Evolutionary conservation across 2,888 invertebrate species (phyloP), one percentile per base, ranked within the genome.

Genomic region (Willowsia nigromaculata): DNA sequence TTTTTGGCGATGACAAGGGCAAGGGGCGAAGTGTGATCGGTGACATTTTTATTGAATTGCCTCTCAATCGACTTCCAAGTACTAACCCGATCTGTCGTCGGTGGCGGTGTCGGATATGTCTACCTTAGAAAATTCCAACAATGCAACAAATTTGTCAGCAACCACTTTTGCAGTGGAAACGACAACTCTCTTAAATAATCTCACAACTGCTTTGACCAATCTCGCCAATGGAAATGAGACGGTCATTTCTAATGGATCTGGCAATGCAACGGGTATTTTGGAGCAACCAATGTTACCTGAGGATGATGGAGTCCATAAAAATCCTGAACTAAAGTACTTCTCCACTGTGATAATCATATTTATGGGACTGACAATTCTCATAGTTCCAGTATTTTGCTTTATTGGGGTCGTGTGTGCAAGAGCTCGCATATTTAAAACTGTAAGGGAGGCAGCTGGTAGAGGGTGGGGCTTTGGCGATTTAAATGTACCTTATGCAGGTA

Each of bases 291-390:
- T 86, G 25, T 27, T 62, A 82, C 62, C 82, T 74, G 88, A 86
- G 37, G 82, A 87, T 59, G 85, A 74, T 5, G 86, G 68, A 4
- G 68, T 65, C 27, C 89, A 88, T 15, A 74, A 76, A 37, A 82
- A 88, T 53, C 84, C 90, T 6, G 76, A 82, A 65, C 81, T 87
- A 4, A 90, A 85, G 43, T 90, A 85, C 62, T 71, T 83, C 18
- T 88, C 82, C 9, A 91, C 90, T 83, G 82, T 91, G 76, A 89
- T 91, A 82, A 91, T 91, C 9, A 90, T 91, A 22, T 88, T 87
- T 59, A 53, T 91, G 78, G 91, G 91, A 50, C 80, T 91, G 27
- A 74, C 83, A 18, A 81, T 91, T 25, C 89, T 91, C 30, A 91
- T 91, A 27, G 84, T 91, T 85, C 91, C 91, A 37, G 90, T 90